phyloP scores from a whole-genome alignment of 2,113 vertebrate species.

The Perca flavescens region DNA sequence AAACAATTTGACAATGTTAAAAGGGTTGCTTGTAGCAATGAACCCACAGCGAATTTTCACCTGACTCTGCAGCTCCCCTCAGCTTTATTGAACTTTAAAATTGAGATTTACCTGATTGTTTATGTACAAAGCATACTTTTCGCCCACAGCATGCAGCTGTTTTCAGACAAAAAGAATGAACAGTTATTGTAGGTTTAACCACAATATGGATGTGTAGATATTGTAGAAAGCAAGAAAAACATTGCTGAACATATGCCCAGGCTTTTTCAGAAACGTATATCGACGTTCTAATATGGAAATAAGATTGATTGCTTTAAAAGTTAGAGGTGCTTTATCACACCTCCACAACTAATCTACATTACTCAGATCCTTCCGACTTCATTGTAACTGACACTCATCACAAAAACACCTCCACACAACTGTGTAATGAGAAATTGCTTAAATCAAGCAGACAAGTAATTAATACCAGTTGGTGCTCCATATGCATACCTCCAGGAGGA shows the following conservation, averaged over 20 bases:
- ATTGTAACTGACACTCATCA: conserved; percentile 26
- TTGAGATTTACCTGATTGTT: neutral
- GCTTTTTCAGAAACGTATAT: neutral
- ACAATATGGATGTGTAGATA: neutral
- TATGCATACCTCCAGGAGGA: conserved; percentile 41
- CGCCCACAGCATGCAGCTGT: neutral
- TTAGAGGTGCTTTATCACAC: neutral
- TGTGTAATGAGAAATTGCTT: conserved; percentile 29
- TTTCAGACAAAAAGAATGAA: neutral
- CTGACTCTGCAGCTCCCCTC: neutral
- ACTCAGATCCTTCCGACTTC: conserved; percentile 2
- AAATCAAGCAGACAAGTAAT: conserved; percentile 49
- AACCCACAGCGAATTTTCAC: neutral
- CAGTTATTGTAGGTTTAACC: neutral
- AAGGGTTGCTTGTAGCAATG: neutral
- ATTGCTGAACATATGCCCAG: neutral
- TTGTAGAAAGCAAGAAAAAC: neutral
- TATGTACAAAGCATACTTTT: too few species aligned
- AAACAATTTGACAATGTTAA: neutral
- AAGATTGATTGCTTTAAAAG: neutral
- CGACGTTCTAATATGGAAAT: neutral
- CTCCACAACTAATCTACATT: conserved; percentile 19
- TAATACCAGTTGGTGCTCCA: conserved; percentile 37
- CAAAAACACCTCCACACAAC: conserved; percentile 26
- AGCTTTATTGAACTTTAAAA: neutral